Conservation (phyloP, 92 coral and sea anemone species). For the Heliopora coerulea region DNA sequence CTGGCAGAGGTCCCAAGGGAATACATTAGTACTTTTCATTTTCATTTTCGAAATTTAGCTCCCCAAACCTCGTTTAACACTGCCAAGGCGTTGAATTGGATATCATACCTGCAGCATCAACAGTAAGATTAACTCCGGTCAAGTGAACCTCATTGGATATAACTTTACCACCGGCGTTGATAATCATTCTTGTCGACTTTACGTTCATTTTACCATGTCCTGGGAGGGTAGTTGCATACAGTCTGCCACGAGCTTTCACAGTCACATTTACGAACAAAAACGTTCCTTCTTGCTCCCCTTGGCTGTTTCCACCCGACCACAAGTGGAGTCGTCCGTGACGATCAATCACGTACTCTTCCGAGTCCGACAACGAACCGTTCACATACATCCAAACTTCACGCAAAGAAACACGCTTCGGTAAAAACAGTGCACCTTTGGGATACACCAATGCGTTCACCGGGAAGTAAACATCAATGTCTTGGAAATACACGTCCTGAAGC, state of each 20-base stretch:
- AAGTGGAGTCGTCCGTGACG: constrained; percentile 78
- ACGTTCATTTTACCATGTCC: constrained; percentile 66
- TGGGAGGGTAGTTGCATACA: constrained; percentile 71
- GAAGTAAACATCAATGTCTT: constrained; percentile 80
- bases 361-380: constrained; percentile 86
- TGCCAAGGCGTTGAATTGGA: too few relatives aligned
- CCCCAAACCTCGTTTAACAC: too few relatives aligned
- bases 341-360: constrained; percentile 90
- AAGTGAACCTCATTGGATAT: constrained; percentile 70
- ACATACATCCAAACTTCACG: constrained; percentile 92
- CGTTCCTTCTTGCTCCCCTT: constrained; percentile 72
- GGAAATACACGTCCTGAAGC: constrained; percentile 68
- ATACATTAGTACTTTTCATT: too few relatives aligned
- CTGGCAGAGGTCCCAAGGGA: too few relatives aligned
- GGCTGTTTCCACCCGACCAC: constrained; percentile 87
- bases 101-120: constrained; percentile 93
- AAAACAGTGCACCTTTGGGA: constrained; percentile 64
- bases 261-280: constrained; percentile 86
- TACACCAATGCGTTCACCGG: constrained; percentile 89
- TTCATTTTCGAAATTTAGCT: too few relatives aligned
- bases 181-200: constrained; percentile 62
- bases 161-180: constrained; percentile 89
- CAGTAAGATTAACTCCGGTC: constrained; percentile 73
- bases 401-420: constrained; percentile 79
- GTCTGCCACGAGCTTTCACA: constrained; percentile 81